Evolutionary conservation across 2,113 vertebrate genomes (phyloP).

Genomic region (Embiotoca jacksoni): DNA sequence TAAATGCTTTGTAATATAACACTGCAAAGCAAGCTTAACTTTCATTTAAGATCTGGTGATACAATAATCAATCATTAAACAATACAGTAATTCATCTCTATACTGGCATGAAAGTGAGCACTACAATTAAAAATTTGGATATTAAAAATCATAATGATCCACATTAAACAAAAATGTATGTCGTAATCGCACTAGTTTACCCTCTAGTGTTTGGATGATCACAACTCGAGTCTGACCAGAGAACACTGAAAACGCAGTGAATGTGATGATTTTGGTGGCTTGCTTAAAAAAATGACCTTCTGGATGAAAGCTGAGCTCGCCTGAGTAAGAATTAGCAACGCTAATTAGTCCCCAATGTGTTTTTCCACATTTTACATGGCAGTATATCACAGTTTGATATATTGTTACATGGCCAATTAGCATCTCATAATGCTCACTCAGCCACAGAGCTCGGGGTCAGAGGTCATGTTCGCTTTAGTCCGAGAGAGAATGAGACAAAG

Average conservation of each 20-base stretch:
- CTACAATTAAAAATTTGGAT: not conserved
- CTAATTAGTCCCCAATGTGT: conserved; percentile 59
- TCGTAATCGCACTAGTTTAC: too few relatives aligned
- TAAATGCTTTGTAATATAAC: too few relatives aligned
- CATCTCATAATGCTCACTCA: conserved; percentile 72
- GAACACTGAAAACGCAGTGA: not conserved
- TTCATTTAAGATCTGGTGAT: not conserved
- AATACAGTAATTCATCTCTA: not conserved
- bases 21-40: not conserved
- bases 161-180: too few relatives aligned
- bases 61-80: not conserved
- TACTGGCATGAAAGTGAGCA: not conserved
- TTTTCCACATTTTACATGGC: conserved; percentile 62
- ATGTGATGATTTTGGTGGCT: not conserved
- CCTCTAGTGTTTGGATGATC: not conserved
- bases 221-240: not conserved
- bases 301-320: conserved; percentile 27
- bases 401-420: conserved; percentile 75
- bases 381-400: conserved; percentile 67
- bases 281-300: not conserved
- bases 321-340: conserved; percentile 23
- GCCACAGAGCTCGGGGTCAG: conserved; percentile 65
- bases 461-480: conserved; percentile 46
- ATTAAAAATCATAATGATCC: too few relatives aligned
- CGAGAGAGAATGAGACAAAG: conserved; percentile 40